Evolutionary conservation across 2,888 invertebrate species (phyloP), one percentile per base, ranked within the genome.

Genomic region (Gastrophysa polygoni): DNA sequence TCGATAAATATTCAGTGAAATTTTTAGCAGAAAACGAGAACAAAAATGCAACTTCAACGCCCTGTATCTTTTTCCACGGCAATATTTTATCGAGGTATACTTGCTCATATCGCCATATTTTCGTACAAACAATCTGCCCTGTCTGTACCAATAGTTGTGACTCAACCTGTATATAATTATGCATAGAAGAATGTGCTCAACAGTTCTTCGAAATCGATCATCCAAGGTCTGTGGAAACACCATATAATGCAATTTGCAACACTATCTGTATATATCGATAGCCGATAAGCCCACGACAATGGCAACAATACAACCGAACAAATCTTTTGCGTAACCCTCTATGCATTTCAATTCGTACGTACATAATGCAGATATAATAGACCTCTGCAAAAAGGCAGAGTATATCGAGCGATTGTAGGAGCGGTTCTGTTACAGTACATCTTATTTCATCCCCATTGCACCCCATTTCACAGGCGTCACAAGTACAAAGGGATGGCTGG

Each of bases 381-480:
- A 38, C 38, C 38, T 14, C n/a, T 38, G 60, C 57, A 68, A 67
- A 70, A 69, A 64, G 62, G 63, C 68, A 14, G 38, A 38, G 38
- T 38, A 38, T n/a, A 38, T 38, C 65, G 57, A 65, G 68, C 71
- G 66, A 71, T 71, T 72, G 71, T 69, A 58, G 59, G 61, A 67
- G 71, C 69, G 67, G 38, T 38, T 71, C 69, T 68, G 72, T 72
- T 66, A 68, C 69, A 72, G 69, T 70, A 68, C 69, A 71, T 70
- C 73, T 69, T 67, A 72, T 73, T 73, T 68, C 72, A 59, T 60
- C 57, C 71, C 71, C 71, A 77, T 77, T 78, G 77, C 75, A 61
- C 57, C 71, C 71, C 71, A 77, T 77, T 78, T 78, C 75, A 76
- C 78, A 77, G 78, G 78, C 77, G 78, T 77, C 75, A 75, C 68